Conservation (phyloP, 2,113 vertebrate species). For the Oostethus manadensis region DNA sequence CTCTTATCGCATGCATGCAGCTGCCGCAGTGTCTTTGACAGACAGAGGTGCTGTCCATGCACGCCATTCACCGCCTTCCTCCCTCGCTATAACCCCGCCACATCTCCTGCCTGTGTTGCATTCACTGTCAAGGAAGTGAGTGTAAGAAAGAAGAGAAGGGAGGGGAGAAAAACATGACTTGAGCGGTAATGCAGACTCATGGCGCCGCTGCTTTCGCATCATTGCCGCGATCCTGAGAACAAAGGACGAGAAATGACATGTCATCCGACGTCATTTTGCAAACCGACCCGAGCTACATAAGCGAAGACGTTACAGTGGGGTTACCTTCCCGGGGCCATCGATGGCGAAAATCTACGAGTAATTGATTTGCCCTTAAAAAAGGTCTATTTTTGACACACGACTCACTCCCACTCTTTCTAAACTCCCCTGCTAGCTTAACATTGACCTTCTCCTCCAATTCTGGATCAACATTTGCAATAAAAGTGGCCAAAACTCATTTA, state of each 20-base stretch:
- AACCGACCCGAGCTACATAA: too few relatives aligned
- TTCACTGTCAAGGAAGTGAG: constrained; percentile 42
- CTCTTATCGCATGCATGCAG: constrained; percentile 72
- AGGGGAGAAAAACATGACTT: constrained; percentile 24
- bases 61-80: constrained; percentile 57
- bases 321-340: too few relatives aligned
- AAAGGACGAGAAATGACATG: constrained; percentile 49
- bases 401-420: too few relatives aligned
- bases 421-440: too few relatives aligned
- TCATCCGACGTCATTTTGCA: constrained; percentile 36
- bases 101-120: constrained; percentile 30
- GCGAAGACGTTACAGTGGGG: too few relatives aligned
- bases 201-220: constrained; percentile 22
- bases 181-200: constrained; percentile 51
- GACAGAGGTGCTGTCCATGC: constrained; percentile 65
- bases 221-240: constrained; percentile 14
- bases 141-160: constrained; percentile 8
- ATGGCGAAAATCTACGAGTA: too few relatives aligned
- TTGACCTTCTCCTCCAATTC: too few relatives aligned
- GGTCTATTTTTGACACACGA: too few relatives aligned
- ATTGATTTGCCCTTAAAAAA: too few relatives aligned
- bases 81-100: constrained; percentile 22
- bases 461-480: too few relatives aligned
- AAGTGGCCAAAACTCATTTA: too few relatives aligned
- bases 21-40: constrained; percentile 70